phyloP scores from a whole-genome alignment of 2,888 invertebrate species.

The Drosophila prostipennis region DNA sequence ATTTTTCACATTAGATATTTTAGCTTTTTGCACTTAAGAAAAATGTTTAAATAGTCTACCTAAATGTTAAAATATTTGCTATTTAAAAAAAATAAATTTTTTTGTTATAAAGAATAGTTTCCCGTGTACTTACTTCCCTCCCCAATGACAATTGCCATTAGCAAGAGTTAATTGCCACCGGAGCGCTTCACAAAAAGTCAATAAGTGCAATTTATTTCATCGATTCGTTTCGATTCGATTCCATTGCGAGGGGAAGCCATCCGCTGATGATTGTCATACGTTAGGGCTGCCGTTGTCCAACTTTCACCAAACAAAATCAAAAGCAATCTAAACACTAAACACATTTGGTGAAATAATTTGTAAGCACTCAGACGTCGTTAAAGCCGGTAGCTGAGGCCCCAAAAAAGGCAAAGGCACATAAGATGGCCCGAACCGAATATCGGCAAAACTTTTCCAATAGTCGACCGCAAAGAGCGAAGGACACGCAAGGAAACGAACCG shows the following conservation, averaged over 20 bases:
- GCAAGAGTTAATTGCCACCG: constrained; percentile 40
- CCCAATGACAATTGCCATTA: constrained; percentile 56
- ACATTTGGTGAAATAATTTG: constrained; percentile 72
- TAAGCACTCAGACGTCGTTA: constrained; percentile 69
- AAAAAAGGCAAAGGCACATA: constrained; percentile 10
- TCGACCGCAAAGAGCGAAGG: constrained; percentile 44
- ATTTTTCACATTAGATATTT: too few species aligned
- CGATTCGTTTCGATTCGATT: constrained; percentile 61
- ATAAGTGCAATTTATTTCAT: constrained; percentile 62
- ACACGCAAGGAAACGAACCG: constrained; percentile 49
- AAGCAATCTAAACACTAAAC: constrained; percentile 70
- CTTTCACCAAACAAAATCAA: constrained; percentile 62
- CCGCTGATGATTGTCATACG: constrained; percentile 15
- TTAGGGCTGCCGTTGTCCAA: constrained; percentile 29
- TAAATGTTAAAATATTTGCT: too few species aligned
- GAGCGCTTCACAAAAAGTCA: constrained; percentile 19
- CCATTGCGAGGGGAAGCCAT: neutral
- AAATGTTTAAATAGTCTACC: too few species aligned
- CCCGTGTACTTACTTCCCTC: neutral
- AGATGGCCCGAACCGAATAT: constrained; percentile 45
- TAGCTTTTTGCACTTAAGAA: too few species aligned
- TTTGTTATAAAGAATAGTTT: neutral
- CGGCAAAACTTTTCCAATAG: constrained; percentile 65
- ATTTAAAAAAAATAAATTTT: too few species aligned
- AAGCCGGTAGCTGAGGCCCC: constrained; percentile 25